These are phyloP conservation scores for Colius striatus DNA, from an alignment of 2,113 vertebrate species.

Conservation along the genomic window DNA sequence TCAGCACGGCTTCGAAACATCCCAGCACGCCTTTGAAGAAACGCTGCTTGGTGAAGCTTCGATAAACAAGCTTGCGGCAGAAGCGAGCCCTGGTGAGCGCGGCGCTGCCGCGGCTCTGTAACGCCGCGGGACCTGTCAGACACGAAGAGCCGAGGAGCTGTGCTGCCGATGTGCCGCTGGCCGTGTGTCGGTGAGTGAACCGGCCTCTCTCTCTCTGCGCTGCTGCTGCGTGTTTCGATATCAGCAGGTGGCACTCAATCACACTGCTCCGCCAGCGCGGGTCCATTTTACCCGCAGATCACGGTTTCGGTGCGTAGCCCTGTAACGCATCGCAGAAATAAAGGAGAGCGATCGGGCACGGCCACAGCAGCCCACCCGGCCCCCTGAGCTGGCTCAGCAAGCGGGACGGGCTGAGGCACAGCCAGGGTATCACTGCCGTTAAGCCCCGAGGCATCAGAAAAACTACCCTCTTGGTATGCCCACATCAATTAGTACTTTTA, in stretches of 20 bases:
- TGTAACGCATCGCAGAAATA: background rate
- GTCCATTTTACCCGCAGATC: background rate
- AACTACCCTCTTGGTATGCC: background rate
- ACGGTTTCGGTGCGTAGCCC: background rate
- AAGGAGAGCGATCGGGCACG: accelerated
- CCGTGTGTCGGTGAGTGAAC: background rate
- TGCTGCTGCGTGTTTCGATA: background rate
- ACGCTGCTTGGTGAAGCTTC: background rate
- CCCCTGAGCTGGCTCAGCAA: background rate
- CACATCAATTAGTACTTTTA: background rate
- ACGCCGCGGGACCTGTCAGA: background rate
- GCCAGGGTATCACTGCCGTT: background rate
- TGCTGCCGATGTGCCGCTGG: accelerated
- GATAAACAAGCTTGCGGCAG: background rate
- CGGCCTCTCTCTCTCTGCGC: background rate
- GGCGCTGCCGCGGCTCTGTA: background rate
- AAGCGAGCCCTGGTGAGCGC: background rate
- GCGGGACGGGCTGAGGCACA: background rate
- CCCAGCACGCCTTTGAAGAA: background rate
- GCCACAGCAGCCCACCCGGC: background rate
- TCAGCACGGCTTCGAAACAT: background rate
- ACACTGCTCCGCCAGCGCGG: background rate
- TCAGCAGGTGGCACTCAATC: conserved; percentile 25
- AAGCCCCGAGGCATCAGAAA: background rate
- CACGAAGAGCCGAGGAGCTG: background rate